These are phyloP conservation scores for Drosophila mimica DNA, from an alignment of 2,888 invertebrate species.

Conservation along the genomic window DNA sequence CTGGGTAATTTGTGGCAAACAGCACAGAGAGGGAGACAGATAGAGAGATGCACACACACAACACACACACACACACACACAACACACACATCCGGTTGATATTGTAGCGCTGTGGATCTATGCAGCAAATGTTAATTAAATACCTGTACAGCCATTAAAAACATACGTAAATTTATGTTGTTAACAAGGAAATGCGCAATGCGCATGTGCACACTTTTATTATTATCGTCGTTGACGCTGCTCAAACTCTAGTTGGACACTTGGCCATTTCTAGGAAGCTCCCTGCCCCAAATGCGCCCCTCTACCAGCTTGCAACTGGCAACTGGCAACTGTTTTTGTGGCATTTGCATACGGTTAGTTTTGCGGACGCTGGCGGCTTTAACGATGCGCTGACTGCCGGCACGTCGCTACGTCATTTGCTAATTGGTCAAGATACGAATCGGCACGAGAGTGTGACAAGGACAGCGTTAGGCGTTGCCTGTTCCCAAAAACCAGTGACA, in stretches of 20 bases:
- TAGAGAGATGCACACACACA: background rate
- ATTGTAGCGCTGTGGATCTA: constrained; percentile 29
- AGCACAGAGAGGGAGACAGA: background rate
- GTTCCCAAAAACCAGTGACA: constrained; percentile 18
- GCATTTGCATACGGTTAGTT: constrained; percentile 73
- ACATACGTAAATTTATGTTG: constrained; percentile 80
- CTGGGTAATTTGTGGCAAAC: constrained; percentile 17
- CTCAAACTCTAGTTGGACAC: constrained; percentile 56
- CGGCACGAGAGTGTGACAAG: constrained; percentile 54
- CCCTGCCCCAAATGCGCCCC: background rate
- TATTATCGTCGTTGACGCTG: constrained; percentile 62
- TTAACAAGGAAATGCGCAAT: constrained; percentile 78
- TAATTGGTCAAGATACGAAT: constrained; percentile 76
- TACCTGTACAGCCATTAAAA: constrained; percentile 76
- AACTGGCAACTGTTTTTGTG: constrained; percentile 37
- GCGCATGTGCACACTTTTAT: constrained; percentile 79
- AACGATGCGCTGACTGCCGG: constrained; percentile 62
- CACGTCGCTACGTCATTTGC: constrained; percentile 76
- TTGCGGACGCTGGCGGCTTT: constrained; percentile 52
- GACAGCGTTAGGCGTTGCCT: constrained; percentile 64
- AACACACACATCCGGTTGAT: constrained; percentile 65
- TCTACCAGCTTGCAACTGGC: background rate
- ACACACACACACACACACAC: background rate
- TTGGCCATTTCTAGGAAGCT: constrained; percentile 55
- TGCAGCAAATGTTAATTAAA: constrained; percentile 76